phyloP scores from a whole-genome alignment of 2,113 vertebrate species.

The Xenus cinereus region DNA sequence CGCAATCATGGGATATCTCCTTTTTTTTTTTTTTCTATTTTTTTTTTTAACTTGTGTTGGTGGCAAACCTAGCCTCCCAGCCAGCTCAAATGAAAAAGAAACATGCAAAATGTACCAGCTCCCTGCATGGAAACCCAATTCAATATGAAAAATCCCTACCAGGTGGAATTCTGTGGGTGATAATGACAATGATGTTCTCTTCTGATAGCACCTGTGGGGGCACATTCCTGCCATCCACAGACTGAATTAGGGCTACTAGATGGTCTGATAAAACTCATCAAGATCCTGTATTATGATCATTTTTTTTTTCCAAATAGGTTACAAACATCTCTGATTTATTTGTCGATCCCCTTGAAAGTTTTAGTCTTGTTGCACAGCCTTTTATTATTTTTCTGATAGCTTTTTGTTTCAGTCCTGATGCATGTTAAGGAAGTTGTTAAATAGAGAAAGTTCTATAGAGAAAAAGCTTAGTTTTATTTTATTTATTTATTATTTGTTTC shows the following conservation, averaged over 20 bases:
- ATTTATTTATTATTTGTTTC: background rate
- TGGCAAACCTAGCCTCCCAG: background rate
- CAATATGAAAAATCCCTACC: background rate
- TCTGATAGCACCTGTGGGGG: background rate
- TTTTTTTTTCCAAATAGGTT: background rate
- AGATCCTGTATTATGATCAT: background rate
- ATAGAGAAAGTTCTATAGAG: background rate
- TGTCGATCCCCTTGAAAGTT: background rate
- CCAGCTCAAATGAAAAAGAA: background rate
- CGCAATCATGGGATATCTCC: background rate
- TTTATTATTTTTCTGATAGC: background rate
- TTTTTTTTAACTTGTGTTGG: background rate
- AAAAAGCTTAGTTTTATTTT: accelerated
- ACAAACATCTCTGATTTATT: background rate
- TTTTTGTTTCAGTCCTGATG: background rate
- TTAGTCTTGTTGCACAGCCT: background rate
- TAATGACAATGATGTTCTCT: background rate
- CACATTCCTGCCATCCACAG: background rate
- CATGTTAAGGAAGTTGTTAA: background rate
- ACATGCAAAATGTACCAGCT: background rate
- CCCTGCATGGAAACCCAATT: background rate
- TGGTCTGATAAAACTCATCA: background rate
- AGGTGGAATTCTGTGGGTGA: background rate
- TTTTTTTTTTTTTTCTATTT: background rate
- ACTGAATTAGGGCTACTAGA: background rate